Conservation (phyloP, 1,140 invertebrate genomes). For the Drosophila quadrilineata region DNA sequence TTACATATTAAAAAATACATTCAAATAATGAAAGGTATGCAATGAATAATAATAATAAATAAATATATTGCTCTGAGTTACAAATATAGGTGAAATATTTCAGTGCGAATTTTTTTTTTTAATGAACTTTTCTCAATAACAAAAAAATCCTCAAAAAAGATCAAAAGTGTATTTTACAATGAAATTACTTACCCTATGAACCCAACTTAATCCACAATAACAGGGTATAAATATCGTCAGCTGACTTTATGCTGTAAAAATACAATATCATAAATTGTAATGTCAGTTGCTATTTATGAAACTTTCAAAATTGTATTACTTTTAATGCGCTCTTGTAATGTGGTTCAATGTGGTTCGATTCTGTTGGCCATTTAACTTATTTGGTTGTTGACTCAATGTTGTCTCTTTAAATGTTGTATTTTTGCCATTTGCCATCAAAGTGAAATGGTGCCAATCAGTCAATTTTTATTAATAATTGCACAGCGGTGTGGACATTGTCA, state of each 20-base stretch:
- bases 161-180: too few species aligned
- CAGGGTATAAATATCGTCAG: conserved; percentile 1
- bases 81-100: too few species aligned
- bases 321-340: conserved; percentile 58
- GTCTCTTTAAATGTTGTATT: conserved; percentile 19
- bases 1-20: too few species aligned
- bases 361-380: conserved; percentile 61
- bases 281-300: conserved; percentile 46
- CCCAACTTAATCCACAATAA: too few species aligned
- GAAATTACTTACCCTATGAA: too few species aligned
- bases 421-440: conserved; percentile 16
- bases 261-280: conserved; percentile 49
- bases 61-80: too few species aligned
- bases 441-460: conserved; percentile 40
- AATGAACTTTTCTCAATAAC: too few species aligned
- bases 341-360: conserved; percentile 41
- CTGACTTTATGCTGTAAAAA: background rate
- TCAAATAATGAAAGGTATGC: too few species aligned
- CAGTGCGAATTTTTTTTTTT: too few species aligned
- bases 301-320: conserved; percentile 62
- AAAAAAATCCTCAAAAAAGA: too few species aligned
- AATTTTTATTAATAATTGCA: conserved; percentile 53
- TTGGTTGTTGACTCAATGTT: conserved; percentile 48
- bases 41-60: too few species aligned
- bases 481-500: conserved; percentile 42